These are phyloP conservation scores for Leptodactylus fallax DNA, from an alignment of 2,797 vertebrate species.

Conservation along the genomic window DNA sequence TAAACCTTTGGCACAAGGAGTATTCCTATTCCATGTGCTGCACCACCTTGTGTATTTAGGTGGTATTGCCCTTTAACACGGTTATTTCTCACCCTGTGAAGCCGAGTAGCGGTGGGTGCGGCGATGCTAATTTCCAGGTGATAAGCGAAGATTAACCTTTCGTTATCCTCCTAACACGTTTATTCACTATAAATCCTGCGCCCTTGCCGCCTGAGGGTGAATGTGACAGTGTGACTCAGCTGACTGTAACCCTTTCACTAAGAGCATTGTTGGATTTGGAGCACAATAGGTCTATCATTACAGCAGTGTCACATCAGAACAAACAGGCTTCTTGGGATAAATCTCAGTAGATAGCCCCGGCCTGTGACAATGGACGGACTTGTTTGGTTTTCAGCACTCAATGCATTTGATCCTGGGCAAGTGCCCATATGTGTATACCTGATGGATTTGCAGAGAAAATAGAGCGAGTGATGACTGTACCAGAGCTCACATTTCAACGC, in stretches of 20 bases:
- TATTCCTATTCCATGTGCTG: background rate
- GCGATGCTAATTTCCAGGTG: slow-evolving; percentile 47
- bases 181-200: slow-evolving; percentile 36
- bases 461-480: slow-evolving; percentile 23
- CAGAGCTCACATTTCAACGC: slow-evolving; percentile 33
- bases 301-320: slow-evolving; percentile 38
- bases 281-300: slow-evolving; percentile 49
- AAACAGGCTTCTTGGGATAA: slow-evolving; percentile 29
- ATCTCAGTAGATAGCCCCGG: background rate
- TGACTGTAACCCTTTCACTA: slow-evolving; percentile 46
- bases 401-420: slow-evolving; percentile 34
- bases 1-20: no score
- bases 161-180: slow-evolving; percentile 28
- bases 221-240: slow-evolving; percentile 43
- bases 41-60: background rate
- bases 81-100: background rate
- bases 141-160: slow-evolving; percentile 54
- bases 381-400: slow-evolving; percentile 34
- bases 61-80: background rate
- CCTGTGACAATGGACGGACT: slow-evolving; percentile 25
- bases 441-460: slow-evolving; percentile 35
- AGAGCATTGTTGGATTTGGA: slow-evolving; percentile 8
- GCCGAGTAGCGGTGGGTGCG: background rate
- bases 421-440: slow-evolving; percentile 36
- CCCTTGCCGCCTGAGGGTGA: slow-evolving; percentile 38